phyloP scores from a whole-genome alignment of 2,888 invertebrate species.

The Zhuqinia jingwanae region DNA sequence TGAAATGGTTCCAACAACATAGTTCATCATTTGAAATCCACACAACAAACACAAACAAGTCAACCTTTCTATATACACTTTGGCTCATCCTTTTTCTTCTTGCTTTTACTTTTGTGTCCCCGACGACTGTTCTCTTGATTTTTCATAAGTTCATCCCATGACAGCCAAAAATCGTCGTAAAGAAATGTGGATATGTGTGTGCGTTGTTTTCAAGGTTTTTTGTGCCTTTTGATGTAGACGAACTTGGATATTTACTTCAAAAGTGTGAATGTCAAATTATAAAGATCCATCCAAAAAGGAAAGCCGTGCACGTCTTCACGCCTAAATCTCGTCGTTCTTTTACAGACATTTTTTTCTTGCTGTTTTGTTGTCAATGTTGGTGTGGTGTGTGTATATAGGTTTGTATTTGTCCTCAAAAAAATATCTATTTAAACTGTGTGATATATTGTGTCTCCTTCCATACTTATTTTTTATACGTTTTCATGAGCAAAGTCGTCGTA shows the following conservation, averaged over 20 bases:
- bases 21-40: too few species aligned
- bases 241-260: conserved; percentile 44
- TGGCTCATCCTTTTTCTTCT: conserved; percentile 25
- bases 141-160: not conserved
- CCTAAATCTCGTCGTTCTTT: conserved; percentile 4
- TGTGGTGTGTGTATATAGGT: too few species aligned
- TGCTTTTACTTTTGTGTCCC: not conserved
- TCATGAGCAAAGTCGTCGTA: conserved; percentile 4
- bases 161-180: not conserved
- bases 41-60: not conserved
- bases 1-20: too few species aligned
- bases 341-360: not conserved
- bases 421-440: not conserved
- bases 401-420: too few species aligned
- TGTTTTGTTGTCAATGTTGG: too few species aligned
- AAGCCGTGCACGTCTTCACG: conserved; percentile 25
- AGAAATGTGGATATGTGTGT: too few species aligned
- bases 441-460: not conserved
- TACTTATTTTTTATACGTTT: not conserved
- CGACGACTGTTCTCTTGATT: not conserved
- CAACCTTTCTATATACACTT: not conserved
- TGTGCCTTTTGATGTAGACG: conserved; percentile 7
- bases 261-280: conserved; percentile 59
- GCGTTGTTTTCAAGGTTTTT: not conserved
- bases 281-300: conserved; percentile 26